These are phyloP conservation scores for Idaea straminata DNA, from an alignment of 2,888 invertebrate species.

Conservation along the genomic window DNA sequence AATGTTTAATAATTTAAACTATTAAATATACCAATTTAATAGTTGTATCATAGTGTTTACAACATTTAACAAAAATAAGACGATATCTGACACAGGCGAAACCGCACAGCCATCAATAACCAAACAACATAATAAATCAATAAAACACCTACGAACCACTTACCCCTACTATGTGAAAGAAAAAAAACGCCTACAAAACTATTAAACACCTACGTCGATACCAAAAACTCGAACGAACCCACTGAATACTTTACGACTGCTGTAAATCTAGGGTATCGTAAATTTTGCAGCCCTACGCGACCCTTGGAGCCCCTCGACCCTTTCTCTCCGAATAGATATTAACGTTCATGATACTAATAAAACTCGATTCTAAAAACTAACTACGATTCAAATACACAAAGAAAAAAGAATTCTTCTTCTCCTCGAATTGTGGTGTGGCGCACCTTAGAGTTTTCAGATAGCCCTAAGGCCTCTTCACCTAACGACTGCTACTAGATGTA, in stretches of 20 bases:
- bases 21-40: no score
- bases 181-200: not conserved
- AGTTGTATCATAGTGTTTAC: no score
- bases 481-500: no score
- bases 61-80: no score
- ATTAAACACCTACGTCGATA: conserved; percentile 10
- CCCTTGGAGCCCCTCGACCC: conserved; percentile 48
- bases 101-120: not conserved
- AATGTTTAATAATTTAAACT: no score
- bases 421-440: no score
- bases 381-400: no score
- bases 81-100: no score
- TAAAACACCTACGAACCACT: not conserved
- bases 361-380: conserved; percentile 2
- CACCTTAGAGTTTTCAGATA: no score
- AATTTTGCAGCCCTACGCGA: conserved; percentile 56
- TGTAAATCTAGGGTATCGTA: conserved; percentile 71
- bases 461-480: no score
- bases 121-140: not conserved
- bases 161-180: not conserved
- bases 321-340: conserved; percentile 51
- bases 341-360: conserved; percentile 21
- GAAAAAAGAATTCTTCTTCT: no score
- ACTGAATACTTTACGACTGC: conserved; percentile 70
- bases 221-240: conserved; percentile 42